These are phyloP conservation scores for Drosophila albomicans DNA, from an alignment of 1,140 invertebrate species.

Conservation along the genomic window DNA sequence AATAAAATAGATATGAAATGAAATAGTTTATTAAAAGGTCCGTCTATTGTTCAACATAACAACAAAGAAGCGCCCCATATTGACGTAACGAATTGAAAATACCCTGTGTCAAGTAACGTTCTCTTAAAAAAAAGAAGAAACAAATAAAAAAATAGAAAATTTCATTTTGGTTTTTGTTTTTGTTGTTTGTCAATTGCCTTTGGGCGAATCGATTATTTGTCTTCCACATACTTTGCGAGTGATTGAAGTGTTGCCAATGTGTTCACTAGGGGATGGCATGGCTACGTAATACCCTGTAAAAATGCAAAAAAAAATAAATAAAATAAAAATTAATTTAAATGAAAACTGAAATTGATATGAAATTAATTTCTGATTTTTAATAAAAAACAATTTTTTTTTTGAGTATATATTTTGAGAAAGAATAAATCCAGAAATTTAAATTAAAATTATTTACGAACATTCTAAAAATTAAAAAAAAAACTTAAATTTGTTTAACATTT, in stretches of 20 bases:
- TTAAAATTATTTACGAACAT: not conserved
- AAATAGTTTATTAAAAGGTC: constrained; percentile 45
- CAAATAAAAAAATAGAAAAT: not conserved
- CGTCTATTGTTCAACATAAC: constrained; percentile 10
- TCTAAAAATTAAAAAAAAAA: not conserved
- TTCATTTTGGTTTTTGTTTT: not conserved
- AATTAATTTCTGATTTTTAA: no score
- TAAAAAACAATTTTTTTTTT: no score
- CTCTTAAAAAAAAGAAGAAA: not conserved
- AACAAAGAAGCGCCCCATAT: not conserved
- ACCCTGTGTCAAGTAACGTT: constrained; percentile 26
- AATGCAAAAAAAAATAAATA: not conserved
- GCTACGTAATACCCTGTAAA: constrained; percentile 20
- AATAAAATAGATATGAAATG: constrained; percentile 33
- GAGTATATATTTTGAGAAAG: no score
- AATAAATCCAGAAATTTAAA: no score
- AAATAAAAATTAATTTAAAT: not conserved
- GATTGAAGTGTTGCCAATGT: constrained; percentile 32
- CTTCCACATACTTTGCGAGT: constrained; percentile 4
- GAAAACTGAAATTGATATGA: no score
- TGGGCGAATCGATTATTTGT: constrained; percentile 25
- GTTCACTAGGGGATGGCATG: not conserved
- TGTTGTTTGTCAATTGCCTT: constrained; percentile 6
- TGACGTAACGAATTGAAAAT: constrained; percentile 26
- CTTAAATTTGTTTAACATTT: not conserved